Percentiles rank a stretch among this genome's conserved stretches.
Conservation (phyloP, 1,140 invertebrate species). For the Drosophila pandora region DNA sequence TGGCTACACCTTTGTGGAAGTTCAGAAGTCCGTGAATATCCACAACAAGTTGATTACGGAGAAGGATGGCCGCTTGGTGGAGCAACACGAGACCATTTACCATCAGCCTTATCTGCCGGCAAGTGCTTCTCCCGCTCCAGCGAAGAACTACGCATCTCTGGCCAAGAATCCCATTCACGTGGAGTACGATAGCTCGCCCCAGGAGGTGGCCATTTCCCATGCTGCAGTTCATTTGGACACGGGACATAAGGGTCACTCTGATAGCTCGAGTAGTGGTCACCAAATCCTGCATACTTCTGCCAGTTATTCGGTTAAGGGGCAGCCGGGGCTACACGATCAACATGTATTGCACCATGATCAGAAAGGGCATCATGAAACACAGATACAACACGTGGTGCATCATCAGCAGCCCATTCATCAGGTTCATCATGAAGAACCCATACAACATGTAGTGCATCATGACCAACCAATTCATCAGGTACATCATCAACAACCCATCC, state of each 20-base stretch:
- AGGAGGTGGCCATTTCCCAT: constrained; percentile 57
- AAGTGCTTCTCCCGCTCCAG: not conserved
- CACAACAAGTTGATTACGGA: constrained; percentile 81
- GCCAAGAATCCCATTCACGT: constrained; percentile 71
- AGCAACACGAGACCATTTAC: constrained; percentile 79
- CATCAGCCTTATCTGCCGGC: constrained; percentile 46
- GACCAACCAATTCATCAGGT: not conserved
- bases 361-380: not conserved
- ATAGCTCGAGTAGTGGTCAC: not conserved
- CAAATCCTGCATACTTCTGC: constrained; percentile 1
- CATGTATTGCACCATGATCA: constrained; percentile 14
- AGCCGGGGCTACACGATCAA: constrained; percentile 2
- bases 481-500: not conserved
- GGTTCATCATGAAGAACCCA: not conserved
- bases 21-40: constrained; percentile 85
- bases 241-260: constrained; percentile 12
- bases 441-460: constrained; percentile 4
- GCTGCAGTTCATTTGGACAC: constrained; percentile 33
- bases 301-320: not conserved
- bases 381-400: not conserved
- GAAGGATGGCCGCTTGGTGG: constrained; percentile 71
- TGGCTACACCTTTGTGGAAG: constrained; percentile 85
- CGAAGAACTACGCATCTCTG: constrained; percentile 53
- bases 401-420: constrained; percentile 1
- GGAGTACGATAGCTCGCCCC: constrained; percentile 59